Percentiles rank a stretch among this genome's conserved stretches.
Conservation (phyloP, 2,888 invertebrate species). For the Listrodromus nycthemerus region DNA sequence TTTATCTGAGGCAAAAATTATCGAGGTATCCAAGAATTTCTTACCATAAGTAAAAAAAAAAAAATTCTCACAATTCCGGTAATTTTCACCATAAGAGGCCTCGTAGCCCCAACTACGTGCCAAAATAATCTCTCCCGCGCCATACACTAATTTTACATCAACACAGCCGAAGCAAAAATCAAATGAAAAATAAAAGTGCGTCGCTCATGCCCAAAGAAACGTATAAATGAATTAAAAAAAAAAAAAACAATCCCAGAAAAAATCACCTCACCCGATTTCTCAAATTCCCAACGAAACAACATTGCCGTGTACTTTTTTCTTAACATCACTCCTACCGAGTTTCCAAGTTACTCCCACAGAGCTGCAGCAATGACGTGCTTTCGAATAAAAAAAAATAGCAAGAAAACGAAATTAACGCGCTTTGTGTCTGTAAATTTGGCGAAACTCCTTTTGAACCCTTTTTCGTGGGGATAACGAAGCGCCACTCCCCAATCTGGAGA, state of each 20-base stretch:
- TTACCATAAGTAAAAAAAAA: no score
- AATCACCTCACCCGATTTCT: neutral
- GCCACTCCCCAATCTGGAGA: slow-evolving; percentile 46
- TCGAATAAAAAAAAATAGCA: neutral
- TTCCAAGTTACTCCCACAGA: neutral
- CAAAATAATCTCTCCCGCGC: neutral
- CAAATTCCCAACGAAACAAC: no score
- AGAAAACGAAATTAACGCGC: slow-evolving; percentile 41
- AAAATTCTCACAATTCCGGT: no score
- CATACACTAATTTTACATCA: neutral
- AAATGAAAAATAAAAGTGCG: neutral
- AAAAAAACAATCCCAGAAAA: neutral
- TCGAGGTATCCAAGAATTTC: no score
- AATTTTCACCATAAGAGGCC: no score
- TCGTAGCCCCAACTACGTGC: no score
- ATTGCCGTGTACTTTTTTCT: neutral
- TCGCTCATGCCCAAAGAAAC: neutral
- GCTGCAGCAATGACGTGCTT: neutral
- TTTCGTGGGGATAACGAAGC: slow-evolving; percentile 55
- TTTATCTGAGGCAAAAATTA: no score
- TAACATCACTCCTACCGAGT: neutral
- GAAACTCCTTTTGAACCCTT: slow-evolving; percentile 43
- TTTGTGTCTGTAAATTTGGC: slow-evolving; percentile 40
- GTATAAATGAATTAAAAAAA: neutral
- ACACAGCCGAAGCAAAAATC: no score